Evolutionary conservation across 1,140 invertebrate species (phyloP).

Genomic region (Zeugodacus cucurbitae): DNA sequence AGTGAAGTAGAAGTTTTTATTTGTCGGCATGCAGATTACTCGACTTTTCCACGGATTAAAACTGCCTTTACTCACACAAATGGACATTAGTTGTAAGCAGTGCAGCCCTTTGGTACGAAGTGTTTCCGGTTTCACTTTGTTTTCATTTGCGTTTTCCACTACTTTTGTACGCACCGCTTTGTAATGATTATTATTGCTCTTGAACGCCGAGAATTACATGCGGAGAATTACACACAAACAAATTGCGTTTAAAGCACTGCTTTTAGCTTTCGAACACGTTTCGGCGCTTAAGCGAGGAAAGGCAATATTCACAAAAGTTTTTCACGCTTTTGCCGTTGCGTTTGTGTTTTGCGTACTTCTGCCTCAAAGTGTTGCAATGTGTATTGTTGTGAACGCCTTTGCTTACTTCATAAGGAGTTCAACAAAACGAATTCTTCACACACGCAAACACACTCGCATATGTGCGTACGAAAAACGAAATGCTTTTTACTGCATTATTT

Average conservation of each 20-base stretch:
- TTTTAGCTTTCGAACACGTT: not conserved
- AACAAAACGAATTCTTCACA: not conserved
- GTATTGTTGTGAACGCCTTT: not conserved
- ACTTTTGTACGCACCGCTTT: not conserved
- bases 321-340: not conserved
- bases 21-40: not conserved
- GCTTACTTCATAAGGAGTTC: not conserved
- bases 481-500: not conserved
- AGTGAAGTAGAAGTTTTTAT: not conserved
- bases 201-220: not conserved
- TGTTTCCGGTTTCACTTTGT: no score
- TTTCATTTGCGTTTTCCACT: no score
- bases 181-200: conserved; percentile 8
- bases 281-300: not conserved
- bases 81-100: not conserved
- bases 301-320: not conserved
- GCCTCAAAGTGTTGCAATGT: no score
- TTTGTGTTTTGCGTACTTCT: not conserved
- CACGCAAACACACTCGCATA: no score
- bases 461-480: no score
- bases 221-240: not conserved
- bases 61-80: no score
- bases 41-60: not conserved
- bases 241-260: not conserved
- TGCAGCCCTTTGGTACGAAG: not conserved